A percentile compares a stretch with the other conserved stretches of the same genome.
Conservation (phyloP, 2,888 invertebrate species). For the Parnassius smintheus region DNA sequence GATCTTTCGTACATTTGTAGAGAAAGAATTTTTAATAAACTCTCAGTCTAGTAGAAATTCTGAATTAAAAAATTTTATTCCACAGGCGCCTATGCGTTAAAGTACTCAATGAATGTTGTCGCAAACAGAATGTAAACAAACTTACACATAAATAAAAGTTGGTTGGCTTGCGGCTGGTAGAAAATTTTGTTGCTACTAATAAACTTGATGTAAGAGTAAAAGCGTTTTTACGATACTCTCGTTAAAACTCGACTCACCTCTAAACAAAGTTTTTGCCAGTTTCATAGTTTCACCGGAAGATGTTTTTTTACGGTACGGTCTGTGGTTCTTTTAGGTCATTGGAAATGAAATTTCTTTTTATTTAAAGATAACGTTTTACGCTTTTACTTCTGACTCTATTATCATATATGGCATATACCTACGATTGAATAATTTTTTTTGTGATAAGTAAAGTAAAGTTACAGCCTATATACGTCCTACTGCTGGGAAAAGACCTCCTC, state of each 20-base stretch:
- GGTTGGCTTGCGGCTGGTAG: constrained; percentile 6
- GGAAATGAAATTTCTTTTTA: neutral
- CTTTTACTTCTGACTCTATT: too few species aligned
- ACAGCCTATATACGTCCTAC: too few species aligned
- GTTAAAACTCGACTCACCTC: constrained; percentile 17
- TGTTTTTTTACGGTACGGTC: constrained; percentile 24
- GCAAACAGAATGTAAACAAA: constrained; percentile 18
- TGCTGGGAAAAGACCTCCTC: too few species aligned
- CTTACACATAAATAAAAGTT: constrained; percentile 19
- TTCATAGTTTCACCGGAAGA: constrained; percentile 25
- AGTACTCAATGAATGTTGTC: constrained; percentile 13
- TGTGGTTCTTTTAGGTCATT: constrained; percentile 23
- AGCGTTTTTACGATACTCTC: constrained; percentile 18
- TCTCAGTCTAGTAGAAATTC: neutral
- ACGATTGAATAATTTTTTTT: too few species aligned
- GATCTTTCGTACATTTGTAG: too few species aligned
- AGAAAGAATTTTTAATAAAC: too few species aligned
- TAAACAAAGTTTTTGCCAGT: constrained; percentile 23
- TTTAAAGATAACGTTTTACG: too few species aligned
- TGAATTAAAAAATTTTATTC: constrained; percentile 8
- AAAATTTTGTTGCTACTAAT: constrained; percentile 18
- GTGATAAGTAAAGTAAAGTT: too few species aligned
- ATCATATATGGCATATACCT: too few species aligned
- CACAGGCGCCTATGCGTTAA: constrained; percentile 10
- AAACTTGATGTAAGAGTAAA: constrained; percentile 15